Evolutionary conservation across 2,113 vertebrate genomes (phyloP).

Genomic region (Carassius auratus): DNA sequence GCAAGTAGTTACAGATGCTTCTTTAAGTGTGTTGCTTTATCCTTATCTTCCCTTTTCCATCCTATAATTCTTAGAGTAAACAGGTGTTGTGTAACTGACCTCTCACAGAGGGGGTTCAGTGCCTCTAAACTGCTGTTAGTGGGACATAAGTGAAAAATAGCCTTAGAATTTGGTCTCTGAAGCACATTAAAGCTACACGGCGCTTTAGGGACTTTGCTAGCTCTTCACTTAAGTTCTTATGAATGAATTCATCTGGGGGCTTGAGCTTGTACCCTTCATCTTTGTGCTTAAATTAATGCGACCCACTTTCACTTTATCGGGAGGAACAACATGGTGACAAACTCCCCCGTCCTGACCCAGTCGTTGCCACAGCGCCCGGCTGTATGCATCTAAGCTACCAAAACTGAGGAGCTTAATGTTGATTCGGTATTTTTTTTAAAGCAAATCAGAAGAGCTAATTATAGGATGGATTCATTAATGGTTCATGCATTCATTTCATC

Average conservation of each 20-base stretch:
- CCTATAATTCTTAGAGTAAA: not conserved
- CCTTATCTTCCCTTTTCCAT: not conserved
- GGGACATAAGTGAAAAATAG: conserved; percentile 15
- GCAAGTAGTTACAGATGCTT: not conserved
- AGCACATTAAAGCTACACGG: conserved; percentile 25
- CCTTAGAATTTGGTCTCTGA: conserved; percentile 4
- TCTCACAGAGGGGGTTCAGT: not conserved
- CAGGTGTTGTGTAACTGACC: conserved; percentile 29
- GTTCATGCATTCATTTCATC: not conserved
- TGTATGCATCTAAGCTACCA: not conserved
- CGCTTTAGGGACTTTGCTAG: conserved; percentile 7
- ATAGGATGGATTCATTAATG: not conserved
- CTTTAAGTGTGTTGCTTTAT: not conserved
- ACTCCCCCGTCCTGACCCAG: not conserved
- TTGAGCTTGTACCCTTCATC: conserved; percentile 23
- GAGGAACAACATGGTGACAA: conserved; percentile 26
- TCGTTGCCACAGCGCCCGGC: not conserved
- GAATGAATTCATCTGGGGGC: conserved; percentile 32
- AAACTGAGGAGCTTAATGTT: conserved; percentile 22
- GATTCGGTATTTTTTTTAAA: not conserved
- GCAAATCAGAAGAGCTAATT: not conserved
- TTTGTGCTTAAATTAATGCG: conserved; percentile 39
- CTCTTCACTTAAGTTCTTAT: conserved; percentile 36
- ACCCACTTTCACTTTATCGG: conserved; percentile 37
- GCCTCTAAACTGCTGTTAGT: conserved; percentile 30